These are phyloP conservation scores for Leucopsar rothschildi DNA, from an alignment of 2,113 vertebrate species.

Conservation along the genomic window DNA sequence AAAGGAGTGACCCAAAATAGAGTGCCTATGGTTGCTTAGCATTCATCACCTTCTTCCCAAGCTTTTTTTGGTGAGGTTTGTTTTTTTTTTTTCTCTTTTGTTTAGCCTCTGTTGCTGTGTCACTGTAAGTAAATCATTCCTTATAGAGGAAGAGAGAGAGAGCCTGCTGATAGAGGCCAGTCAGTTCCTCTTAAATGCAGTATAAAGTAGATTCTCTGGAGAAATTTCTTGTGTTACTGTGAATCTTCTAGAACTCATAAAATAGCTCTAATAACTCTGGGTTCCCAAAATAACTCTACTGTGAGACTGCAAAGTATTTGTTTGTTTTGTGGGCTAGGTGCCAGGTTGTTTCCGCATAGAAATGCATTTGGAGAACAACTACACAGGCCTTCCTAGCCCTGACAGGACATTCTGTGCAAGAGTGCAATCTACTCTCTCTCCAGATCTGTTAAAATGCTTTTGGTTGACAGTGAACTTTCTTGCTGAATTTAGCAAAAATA, in stretches of 20 bases:
- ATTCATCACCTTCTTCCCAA: background rate
- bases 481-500: background rate
- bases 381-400: background rate
- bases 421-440: background rate
- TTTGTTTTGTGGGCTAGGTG: background rate
- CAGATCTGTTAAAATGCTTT: background rate
- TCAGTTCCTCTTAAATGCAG: background rate
- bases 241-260: conserved; percentile 9
- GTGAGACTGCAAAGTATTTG: conserved; percentile 5
- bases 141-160: background rate
- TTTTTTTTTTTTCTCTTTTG: background rate
- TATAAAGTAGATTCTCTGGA: background rate
- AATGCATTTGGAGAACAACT: background rate
- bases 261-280: background rate
- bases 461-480: background rate
- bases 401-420: background rate
- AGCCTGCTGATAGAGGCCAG: background rate
- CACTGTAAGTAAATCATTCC: background rate
- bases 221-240: background rate
- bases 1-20: background rate
- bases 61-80: background rate
- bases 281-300: conserved; percentile 4
- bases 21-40: background rate
- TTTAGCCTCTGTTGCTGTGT: background rate
- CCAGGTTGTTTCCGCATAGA: background rate